Conservation (phyloP, 2,797 vertebrate genomes). For the Urocyon cinereoargenteus region DNA sequence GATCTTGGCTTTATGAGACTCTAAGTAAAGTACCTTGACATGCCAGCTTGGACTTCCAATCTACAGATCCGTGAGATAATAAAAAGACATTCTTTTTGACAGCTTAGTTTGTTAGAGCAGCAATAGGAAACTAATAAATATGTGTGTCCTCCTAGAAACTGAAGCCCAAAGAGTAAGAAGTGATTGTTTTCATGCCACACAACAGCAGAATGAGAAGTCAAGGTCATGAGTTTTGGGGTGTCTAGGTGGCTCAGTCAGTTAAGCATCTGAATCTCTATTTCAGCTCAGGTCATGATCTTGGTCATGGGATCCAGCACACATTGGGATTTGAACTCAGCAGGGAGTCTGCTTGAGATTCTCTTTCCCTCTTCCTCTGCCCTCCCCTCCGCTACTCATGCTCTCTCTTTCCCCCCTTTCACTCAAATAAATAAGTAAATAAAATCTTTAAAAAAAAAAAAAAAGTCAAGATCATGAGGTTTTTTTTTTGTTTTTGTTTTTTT, state of each 20-base stretch:
- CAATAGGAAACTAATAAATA: neutral
- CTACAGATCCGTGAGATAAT: neutral
- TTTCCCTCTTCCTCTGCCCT: neutral
- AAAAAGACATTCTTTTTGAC: neutral
- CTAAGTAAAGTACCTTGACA: neutral
- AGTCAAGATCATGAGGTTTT: neutral
- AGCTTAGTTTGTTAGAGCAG: neutral
- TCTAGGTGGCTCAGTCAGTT: neutral
- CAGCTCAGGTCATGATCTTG: neutral
- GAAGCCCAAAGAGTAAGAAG: neutral
- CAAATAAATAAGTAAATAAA: neutral
- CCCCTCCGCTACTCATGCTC: too few species aligned
- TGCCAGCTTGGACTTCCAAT: neutral
- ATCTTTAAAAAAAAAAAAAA: neutral
- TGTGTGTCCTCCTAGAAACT: neutral
- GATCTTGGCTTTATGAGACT: neutral
- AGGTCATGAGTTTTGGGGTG: neutral
- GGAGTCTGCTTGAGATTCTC: neutral
- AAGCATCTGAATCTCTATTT: neutral
- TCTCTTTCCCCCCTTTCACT: too few species aligned
- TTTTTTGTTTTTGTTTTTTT: too few species aligned
- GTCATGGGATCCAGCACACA: neutral
- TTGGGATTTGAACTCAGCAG: neutral
- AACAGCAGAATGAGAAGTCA: neutral
- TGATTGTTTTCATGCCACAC: neutral